Evolutionary conservation across 2,113 vertebrate species (phyloP).

Genomic region (Pteruthius melanotis): DNA sequence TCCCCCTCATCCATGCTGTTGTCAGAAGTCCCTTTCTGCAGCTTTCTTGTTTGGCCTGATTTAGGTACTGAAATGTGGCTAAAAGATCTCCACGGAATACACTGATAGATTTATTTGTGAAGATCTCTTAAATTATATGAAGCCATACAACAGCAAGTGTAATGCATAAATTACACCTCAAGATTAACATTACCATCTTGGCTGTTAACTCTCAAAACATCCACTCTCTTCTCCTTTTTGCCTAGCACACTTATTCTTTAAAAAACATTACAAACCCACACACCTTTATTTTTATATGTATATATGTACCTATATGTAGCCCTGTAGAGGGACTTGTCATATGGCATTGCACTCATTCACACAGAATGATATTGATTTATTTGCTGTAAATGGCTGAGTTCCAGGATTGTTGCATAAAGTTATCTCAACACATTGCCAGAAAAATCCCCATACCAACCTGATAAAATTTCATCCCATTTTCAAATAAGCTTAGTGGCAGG

Average conservation of each 20-base stretch:
- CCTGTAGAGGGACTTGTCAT: neutral
- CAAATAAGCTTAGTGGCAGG: neutral
- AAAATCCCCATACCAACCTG: neutral
- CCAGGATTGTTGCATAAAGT: neutral
- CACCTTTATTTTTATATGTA: neutral
- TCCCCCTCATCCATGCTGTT: accelerated
- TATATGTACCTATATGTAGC: neutral
- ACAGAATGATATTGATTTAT: neutral
- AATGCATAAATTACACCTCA: neutral
- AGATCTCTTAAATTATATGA: neutral
- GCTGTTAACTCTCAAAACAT: neutral
- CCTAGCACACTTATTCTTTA: neutral
- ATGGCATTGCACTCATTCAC: neutral
- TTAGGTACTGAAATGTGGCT: no score
- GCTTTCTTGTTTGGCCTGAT: neutral
- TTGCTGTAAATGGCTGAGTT: neutral
- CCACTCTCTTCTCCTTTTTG: neutral
- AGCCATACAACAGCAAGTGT: neutral
- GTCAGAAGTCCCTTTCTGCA: neutral
- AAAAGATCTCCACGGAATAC: neutral
- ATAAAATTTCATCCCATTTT: neutral
- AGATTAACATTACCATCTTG: neutral
- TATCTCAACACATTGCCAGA: neutral
- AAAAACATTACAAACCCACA: neutral
- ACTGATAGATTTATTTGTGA: neutral